Base-by-base conservation (phyloP, 2,888 invertebrate genomes). In the Clepsis dumicolana region DNA sequence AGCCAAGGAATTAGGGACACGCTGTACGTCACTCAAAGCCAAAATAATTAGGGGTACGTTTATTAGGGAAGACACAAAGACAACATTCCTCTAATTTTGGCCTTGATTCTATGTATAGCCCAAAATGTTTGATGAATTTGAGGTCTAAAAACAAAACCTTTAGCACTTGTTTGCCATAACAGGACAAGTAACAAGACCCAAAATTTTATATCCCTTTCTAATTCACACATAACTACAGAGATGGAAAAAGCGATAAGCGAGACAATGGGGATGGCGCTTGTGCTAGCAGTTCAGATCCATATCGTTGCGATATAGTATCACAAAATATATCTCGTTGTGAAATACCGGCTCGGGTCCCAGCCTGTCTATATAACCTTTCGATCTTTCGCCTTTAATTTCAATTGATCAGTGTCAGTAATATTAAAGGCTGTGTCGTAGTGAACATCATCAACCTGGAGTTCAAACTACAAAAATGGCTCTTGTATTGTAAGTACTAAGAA, bases 311-410 rank as follows among this genome's bases (percentile, higher is more conserved):
- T 56, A 56, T 24, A 56, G 56, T 12, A 24, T 24, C 1, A 21
- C 14, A n/a, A 12, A 21, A 7, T 18, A 56, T 52, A 56, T 44
- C 59, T 41, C 16, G 18, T 18, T 44, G 60, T 61, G 44, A 53
- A n/a, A 8, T 12, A 32, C 16, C 18, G 24, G 24, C 65, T 32
- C 35, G 7, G 18, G 4, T n/a, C 24, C 25, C 21, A 10, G 4
- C 21, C n/a, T 16, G 12, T 25, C 50, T 60, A 60, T 60, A 65
- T 60, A 65, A 52, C 29, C 27, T 27, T 52, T 21, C 5, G 25
- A 29, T 38, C 16, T 38, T 8, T 60, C 1, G 14, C 4, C 41
- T 24, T 53, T 32, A 12, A 27, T 60, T 60, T 65, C 29, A 44
- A 41, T 53, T 21, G 18, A 21, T 18, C 18, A 27, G 24, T 7